Percentiles rank a stretch among this genome's conserved stretches.
Evolutionary conservation across 2,888 invertebrate genomes (phyloP).

Genomic region (Drymonia ruficornis): DNA sequence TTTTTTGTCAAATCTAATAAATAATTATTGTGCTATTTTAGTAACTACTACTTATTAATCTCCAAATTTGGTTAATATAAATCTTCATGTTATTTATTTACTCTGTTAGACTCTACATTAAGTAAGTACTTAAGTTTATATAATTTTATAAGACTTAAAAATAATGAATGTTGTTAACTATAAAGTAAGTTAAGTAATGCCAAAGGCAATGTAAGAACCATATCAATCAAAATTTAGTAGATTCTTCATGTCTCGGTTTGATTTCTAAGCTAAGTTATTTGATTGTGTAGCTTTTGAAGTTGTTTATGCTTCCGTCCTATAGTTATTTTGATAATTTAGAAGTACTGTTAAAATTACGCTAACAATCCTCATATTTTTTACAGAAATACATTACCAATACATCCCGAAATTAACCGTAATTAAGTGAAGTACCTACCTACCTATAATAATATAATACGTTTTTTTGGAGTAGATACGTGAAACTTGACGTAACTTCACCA

Average conservation of each 20-base stretch:
- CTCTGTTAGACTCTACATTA: not conserved
- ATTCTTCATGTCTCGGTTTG: conserved; percentile 19
- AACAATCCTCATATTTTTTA: too few species aligned
- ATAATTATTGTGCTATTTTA: too few species aligned
- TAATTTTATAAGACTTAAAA: not conserved
- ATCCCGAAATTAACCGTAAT: too few species aligned
- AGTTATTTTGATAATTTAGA: conserved; percentile 30
- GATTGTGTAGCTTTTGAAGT: conserved; percentile 34
- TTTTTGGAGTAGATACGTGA: too few species aligned
- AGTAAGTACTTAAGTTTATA: not conserved
- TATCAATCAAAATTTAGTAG: conserved; percentile 52
- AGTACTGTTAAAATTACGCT: conserved; percentile 14
- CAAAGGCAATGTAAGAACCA: conserved; percentile 63
- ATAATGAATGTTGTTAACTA: conserved; percentile 21
- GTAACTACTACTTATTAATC: too few species aligned
- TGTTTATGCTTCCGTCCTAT: conserved; percentile 60
- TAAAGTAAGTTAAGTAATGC: conserved; percentile 40
- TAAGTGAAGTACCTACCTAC: too few species aligned
- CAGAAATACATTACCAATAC: too few species aligned
- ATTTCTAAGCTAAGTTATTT: conserved; percentile 16
- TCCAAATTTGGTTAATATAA: too few species aligned
- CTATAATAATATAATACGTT: too few species aligned
- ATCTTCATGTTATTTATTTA: too few species aligned
- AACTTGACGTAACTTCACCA: too few species aligned
- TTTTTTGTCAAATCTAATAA: too few species aligned